Evolutionary conservation across 2,888 invertebrate species (phyloP).

Genomic region (Erpobdella octoculata): DNA sequence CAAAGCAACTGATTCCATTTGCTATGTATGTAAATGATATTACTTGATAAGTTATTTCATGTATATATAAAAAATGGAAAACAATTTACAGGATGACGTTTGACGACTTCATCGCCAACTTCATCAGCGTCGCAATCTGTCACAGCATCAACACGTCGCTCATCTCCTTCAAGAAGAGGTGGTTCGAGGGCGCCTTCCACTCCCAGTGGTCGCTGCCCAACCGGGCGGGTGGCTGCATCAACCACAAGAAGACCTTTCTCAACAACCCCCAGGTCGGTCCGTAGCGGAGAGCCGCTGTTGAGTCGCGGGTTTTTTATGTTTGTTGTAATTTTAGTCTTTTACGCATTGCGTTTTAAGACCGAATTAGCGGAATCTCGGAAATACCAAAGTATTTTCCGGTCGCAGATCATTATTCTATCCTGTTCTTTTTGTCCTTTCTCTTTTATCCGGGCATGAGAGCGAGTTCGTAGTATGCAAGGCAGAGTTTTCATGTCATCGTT

Average conservation of each 20-base stretch:
- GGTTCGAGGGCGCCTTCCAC: constrained; percentile 54
- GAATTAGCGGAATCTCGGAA: too few relatives aligned
- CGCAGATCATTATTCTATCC: neutral
- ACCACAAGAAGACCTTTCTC: constrained; percentile 57
- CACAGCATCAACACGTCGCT: constrained; percentile 59
- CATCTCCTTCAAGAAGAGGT: constrained; percentile 56
- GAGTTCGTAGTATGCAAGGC: too few relatives aligned
- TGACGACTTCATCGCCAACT: constrained; percentile 59
- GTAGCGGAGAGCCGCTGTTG: neutral
- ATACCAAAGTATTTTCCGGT: too few relatives aligned
- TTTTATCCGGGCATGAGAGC: too few relatives aligned
- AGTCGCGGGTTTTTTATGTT: neutral
- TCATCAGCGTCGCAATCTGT: constrained; percentile 56
- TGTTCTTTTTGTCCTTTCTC: neutral
- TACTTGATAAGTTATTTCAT: too few relatives aligned
- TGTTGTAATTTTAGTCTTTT: neutral
- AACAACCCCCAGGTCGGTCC: constrained; percentile 56
- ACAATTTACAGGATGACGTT: constrained; percentile 58
- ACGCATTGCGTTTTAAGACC: too few relatives aligned
- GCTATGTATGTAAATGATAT: too few relatives aligned
- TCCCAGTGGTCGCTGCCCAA: constrained; percentile 56
- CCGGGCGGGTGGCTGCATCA: constrained; percentile 58
- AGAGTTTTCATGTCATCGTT: too few relatives aligned
- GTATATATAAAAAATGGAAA: too few relatives aligned
- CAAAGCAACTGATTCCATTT: too few relatives aligned